Conservation (phyloP, 2,888 invertebrate genomes). For the Cephus runcator region DNA sequence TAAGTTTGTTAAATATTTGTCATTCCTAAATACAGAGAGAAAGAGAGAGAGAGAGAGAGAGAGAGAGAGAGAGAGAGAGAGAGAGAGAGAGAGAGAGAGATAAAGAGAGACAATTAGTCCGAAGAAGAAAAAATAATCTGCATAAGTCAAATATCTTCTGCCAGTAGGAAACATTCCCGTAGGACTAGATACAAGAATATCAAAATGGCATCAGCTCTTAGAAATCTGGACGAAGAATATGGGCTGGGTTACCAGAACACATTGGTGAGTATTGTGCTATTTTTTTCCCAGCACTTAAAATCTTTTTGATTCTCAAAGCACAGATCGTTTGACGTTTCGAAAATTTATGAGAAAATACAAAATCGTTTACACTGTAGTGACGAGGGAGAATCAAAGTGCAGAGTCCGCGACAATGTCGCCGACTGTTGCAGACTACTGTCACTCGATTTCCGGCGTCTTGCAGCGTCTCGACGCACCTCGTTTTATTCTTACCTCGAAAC, state of each 20-base stretch:
- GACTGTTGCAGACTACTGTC: neutral
- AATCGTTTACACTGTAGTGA: neutral
- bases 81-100: neutral
- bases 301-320: neutral
- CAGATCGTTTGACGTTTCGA: neutral
- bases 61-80: neutral
- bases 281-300: neutral
- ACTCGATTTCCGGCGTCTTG: neutral
- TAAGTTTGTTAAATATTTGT: neutral
- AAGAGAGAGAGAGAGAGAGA: neutral
- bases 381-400: neutral
- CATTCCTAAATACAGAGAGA: neutral
- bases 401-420: neutral
- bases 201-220: constrained; percentile 46
- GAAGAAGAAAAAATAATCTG: neutral
- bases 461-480: neutral
- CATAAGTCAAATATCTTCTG: neutral
- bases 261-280: constrained; percentile 69
- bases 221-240: constrained; percentile 70
- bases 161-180: neutral
- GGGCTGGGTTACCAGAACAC: constrained; percentile 79
- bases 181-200: neutral
- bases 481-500: neutral
- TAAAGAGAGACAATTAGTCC: neutral
- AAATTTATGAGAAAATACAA: neutral